phyloP scores from a whole-genome alignment of 1,140 invertebrate species.

The Drosophila seguyi region DNA sequence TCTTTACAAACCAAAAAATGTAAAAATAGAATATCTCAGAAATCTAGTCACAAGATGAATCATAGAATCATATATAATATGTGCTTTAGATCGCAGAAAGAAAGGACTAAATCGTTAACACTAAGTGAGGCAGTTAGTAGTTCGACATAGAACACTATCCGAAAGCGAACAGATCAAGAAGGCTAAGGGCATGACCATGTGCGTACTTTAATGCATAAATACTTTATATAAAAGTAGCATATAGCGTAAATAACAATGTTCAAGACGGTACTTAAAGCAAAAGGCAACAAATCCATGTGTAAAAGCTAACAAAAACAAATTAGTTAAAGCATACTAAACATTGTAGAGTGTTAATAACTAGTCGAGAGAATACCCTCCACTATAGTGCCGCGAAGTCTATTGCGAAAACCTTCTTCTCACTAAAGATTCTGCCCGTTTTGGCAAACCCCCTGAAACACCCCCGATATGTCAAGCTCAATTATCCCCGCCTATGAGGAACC shows the following conservation, averaged over 20 bases:
- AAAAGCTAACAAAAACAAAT: slow-evolving; percentile 28
- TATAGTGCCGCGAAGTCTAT: slow-evolving; percentile 24
- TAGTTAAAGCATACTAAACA: slow-evolving; percentile 46
- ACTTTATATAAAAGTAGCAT: slow-evolving; percentile 76
- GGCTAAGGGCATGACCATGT: slow-evolving; percentile 56
- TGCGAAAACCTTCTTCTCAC: slow-evolving; percentile 14
- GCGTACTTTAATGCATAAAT: slow-evolving; percentile 78
- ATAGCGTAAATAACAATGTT: slow-evolving; percentile 58
- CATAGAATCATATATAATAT: slow-evolving; percentile 30
- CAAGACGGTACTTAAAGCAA: slow-evolving; percentile 46
- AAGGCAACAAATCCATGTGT: slow-evolving; percentile 7
- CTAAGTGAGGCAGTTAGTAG: slow-evolving; percentile 27
- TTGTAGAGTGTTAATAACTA: slow-evolving; percentile 44
- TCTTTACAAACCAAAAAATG: slow-evolving; percentile 25
- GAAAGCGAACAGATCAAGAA: slow-evolving; percentile 17
- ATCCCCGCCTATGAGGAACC: slow-evolving; percentile 42
- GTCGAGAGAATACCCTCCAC: slow-evolving; percentile 23
- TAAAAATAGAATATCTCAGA: slow-evolving; percentile 31
- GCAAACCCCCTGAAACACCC: slow-evolving; percentile 27
- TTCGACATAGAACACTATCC: slow-evolving; percentile 7
- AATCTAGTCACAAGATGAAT: slow-evolving; percentile 23
- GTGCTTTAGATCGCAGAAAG: slow-evolving; percentile 20
- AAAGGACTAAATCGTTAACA: slow-evolving; percentile 23
- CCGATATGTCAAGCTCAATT: slow-evolving; percentile 51
- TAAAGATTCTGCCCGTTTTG: slow-evolving; percentile 40